These are phyloP conservation scores for Tridacna crocea DNA, from an alignment of 2,888 invertebrate genomes.

Conservation along the genomic window DNA sequence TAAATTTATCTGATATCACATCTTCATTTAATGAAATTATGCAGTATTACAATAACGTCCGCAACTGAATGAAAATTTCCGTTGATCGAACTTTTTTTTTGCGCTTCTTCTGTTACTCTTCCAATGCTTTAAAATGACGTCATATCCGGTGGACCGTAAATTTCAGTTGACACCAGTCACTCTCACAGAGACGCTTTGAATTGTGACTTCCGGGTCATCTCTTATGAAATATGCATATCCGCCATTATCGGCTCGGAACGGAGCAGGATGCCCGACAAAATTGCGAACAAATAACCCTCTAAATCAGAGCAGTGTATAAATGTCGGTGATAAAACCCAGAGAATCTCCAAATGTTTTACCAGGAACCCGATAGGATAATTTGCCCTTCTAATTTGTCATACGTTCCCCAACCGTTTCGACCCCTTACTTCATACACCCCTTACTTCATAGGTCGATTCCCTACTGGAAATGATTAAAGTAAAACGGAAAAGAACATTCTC, in stretches of 20 bases:
- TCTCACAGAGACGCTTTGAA: conserved; percentile 13
- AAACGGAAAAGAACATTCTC: no score
- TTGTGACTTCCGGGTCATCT: conserved; percentile 25
- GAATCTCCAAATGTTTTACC: conserved; percentile 7
- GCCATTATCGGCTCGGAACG: conserved; percentile 25
- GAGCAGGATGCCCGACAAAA: conserved; percentile 6
- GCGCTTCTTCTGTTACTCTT: background rate
- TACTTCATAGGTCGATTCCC: background rate
- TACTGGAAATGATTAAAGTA: no score
- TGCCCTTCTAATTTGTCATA: conserved; percentile 13
- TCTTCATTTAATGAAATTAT: no score
- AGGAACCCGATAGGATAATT: conserved; percentile 21
- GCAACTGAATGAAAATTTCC: no score
- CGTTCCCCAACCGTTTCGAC: background rate
- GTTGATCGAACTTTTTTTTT: background rate
- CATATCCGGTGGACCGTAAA: conserved; percentile 16
- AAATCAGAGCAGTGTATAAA: conserved; percentile 13
- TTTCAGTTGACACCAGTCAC: conserved; percentile 21
- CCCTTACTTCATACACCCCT: background rate
- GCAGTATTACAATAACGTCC: no score
- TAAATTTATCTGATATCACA: no score
- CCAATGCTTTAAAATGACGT: background rate
- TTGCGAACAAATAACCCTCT: conserved; percentile 27
- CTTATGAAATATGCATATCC: conserved; percentile 21
- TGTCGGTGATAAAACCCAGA: conserved; percentile 22